Evolutionary conservation across 2,888 invertebrate genomes (phyloP).

Genomic region (Phlogophora meticulosa): DNA sequence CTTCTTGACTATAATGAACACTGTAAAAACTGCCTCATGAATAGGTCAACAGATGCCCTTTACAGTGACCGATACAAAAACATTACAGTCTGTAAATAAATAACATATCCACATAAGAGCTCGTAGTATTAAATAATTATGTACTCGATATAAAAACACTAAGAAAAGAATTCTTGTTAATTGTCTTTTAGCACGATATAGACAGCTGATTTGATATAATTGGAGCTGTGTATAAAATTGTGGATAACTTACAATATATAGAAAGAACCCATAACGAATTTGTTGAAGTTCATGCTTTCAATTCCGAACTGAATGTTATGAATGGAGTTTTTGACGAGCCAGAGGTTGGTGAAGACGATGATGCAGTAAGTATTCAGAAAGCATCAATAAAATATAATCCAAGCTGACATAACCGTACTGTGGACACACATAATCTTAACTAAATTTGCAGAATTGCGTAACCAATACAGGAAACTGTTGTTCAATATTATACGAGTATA

Average conservation of each 20-base stretch:
- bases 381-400: neutral
- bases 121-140: constrained; percentile 34
- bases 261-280: constrained; percentile 23
- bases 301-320: neutral
- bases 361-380: constrained; percentile 6
- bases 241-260: constrained; percentile 19
- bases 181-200: constrained; percentile 24
- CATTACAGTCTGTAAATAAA: constrained; percentile 39
- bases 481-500: constrained; percentile 9
- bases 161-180: constrained; percentile 29
- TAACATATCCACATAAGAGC: constrained; percentile 23
- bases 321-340: constrained; percentile 5
- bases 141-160: constrained; percentile 25
- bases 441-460: neutral
- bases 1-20: constrained; percentile 48
- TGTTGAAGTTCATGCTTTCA: constrained; percentile 28
- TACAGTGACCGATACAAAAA: constrained; percentile 35
- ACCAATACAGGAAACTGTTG: constrained; percentile 24
- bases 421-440: neutral
- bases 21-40: constrained; percentile 35
- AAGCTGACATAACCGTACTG: neutral
- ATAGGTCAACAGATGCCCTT: constrained; percentile 66
- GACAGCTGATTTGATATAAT: constrained; percentile 51
- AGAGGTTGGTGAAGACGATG: constrained; percentile 3
- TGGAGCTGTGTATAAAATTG: constrained; percentile 18